A percentile compares a stretch with the other conserved stretches of the same genome.
phyloP scores from a whole-genome alignment of 2,113 vertebrate genomes.

The Chaetorhynchus papuensis region DNA sequence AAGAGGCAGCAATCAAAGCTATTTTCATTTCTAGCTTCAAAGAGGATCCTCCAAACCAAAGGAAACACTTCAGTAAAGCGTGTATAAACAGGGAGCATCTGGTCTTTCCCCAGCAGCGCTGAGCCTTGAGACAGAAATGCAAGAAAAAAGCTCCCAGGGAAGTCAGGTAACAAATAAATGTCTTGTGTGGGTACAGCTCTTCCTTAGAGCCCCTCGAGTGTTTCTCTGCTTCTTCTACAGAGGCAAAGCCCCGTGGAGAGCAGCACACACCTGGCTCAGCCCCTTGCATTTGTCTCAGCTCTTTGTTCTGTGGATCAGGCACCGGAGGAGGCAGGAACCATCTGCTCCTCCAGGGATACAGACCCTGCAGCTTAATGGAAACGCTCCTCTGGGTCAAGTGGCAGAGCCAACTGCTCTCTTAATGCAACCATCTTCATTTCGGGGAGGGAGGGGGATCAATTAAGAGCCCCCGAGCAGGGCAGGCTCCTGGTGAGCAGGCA shows the following conservation, averaged over 20 bases:
- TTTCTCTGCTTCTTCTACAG: background rate
- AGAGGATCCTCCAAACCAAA: background rate
- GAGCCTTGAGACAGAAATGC: background rate
- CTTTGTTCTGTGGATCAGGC: background rate
- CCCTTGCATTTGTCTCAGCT: background rate
- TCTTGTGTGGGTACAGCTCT: background rate
- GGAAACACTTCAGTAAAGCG: background rate
- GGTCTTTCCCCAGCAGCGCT: background rate
- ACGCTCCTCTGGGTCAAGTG: slow-evolving; percentile 15
- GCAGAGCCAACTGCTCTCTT: background rate
- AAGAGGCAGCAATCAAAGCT: background rate
- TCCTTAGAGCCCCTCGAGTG: background rate
- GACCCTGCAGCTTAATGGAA: slow-evolving; percentile 1
- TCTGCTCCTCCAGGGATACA: background rate
- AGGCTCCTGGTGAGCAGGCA: background rate
- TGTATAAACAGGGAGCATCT: background rate
- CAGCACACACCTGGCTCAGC: background rate
- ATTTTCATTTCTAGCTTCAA: background rate
- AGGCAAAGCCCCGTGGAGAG: background rate
- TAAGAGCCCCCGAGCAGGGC: background rate
- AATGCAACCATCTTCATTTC: background rate
- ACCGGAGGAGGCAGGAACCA: background rate
- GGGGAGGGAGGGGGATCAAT: background rate
- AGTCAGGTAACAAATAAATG: background rate
- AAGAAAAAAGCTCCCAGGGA: background rate